Conservation (phyloP, 2,113 vertebrate species). For the Ceyx cyanopectus region DNA sequence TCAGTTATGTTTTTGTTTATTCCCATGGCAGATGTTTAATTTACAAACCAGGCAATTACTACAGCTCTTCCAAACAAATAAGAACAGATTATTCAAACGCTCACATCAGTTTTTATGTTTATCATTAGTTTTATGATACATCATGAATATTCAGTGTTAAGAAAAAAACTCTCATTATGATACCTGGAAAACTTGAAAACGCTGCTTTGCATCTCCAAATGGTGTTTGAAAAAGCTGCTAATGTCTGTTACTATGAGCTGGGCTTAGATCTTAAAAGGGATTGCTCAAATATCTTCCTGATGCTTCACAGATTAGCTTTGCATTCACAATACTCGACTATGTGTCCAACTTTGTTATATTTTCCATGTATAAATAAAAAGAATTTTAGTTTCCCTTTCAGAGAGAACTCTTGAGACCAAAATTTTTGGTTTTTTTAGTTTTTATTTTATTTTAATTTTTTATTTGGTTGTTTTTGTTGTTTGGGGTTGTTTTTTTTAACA, state of each 20-base stretch:
- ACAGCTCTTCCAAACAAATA: slow-evolving; percentile 85
- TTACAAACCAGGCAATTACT: slow-evolving; percentile 84
- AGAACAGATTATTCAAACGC: slow-evolving; percentile 85
- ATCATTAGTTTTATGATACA: slow-evolving; percentile 84
- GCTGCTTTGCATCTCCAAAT: slow-evolving; percentile 70
- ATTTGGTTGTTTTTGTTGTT: too few relatives aligned
- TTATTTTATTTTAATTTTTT: too few relatives aligned
- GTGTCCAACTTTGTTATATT: background rate
- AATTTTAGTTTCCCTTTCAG: background rate
- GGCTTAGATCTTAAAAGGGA: slow-evolving; percentile 15
- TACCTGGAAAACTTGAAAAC: slow-evolving; percentile 81
- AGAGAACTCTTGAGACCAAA: background rate
- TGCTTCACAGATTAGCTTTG: slow-evolving; percentile 17
- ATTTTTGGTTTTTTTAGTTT: background rate
- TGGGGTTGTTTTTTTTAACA: background rate
- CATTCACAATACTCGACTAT: background rate
- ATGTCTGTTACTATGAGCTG: slow-evolving; percentile 18
- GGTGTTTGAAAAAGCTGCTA: slow-evolving; percentile 63
- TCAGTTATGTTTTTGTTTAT: slow-evolving; percentile 87
- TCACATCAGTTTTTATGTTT: slow-evolving; percentile 87
- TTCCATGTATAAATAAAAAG: background rate
- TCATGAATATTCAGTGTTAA: slow-evolving; percentile 85
- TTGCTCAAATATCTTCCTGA: slow-evolving; percentile 6
- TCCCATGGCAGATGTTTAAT: slow-evolving; percentile 88
- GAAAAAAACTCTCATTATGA: slow-evolving; percentile 72